A percentile compares a stretch with the other conserved stretches of the same genome.
Conservation (phyloP, 2,888 invertebrate species). For the Tetheella fluctuosa region DNA sequence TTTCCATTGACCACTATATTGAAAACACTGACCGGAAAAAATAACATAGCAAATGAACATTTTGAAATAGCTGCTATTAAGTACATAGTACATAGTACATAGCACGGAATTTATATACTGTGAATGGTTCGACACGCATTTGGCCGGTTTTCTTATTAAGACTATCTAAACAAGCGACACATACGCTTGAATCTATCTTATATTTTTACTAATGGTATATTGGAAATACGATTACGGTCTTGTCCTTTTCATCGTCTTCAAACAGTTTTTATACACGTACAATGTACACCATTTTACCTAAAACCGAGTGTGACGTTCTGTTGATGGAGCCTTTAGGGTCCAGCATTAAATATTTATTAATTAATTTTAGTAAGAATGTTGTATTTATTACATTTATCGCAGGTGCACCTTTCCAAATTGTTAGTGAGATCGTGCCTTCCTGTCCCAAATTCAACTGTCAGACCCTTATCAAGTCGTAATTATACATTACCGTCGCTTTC, state of each 20-base stretch:
- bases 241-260: too few species aligned
- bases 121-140: not conserved
- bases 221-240: not conserved
- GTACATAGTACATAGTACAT: too few species aligned
- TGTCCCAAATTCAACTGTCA: slow-evolving; percentile 79
- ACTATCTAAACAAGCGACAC: too few species aligned
- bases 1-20: too few species aligned
- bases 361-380: slow-evolving; percentile 33
- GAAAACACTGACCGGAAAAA: too few species aligned
- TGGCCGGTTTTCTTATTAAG: not conserved
- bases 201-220: not conserved
- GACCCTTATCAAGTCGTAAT: slow-evolving; percentile 80
- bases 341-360: slow-evolving; percentile 26
- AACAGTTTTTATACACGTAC: not conserved
- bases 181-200: not conserved
- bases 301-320: slow-evolving; percentile 14
- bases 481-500: slow-evolving; percentile 79
- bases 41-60: too few species aligned
- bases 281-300: too few species aligned
- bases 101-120: too few species aligned
- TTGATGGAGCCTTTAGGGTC: slow-evolving; percentile 4
- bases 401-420: slow-evolving; percentile 69
- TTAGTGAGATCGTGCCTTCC: slow-evolving; percentile 64
- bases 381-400: slow-evolving; percentile 52
- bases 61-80: too few species aligned